Conservation (phyloP, 2,113 vertebrate genomes). For the Monarcha castaneiventris region DNA sequence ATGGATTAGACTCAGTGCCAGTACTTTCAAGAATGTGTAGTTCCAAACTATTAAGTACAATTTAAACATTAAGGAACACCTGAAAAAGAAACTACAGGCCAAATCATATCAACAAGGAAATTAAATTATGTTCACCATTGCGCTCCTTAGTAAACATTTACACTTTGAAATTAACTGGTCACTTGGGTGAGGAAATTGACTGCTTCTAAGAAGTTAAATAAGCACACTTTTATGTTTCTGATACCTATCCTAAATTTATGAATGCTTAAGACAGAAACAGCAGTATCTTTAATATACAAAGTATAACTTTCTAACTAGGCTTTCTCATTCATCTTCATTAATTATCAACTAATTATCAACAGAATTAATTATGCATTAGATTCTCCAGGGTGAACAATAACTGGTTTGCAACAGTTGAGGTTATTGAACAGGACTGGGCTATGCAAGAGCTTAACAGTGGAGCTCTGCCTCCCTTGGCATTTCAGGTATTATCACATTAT, state of each 20-base stretch:
- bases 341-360: slow-evolving; percentile 54
- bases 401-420: neutral
- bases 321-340: slow-evolving; percentile 48
- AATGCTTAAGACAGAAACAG: slow-evolving; percentile 8
- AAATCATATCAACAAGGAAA: neutral
- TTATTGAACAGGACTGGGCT: neutral
- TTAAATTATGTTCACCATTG: neutral
- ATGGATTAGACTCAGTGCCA: neutral
- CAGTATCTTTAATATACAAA: neutral
- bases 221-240: neutral
- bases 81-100: neutral
- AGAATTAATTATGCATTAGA: slow-evolving; percentile 59
- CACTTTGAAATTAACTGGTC: neutral
- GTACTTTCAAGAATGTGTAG: neutral
- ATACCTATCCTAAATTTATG: neutral
- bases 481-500: neutral
- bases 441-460: neutral
- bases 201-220: neutral
- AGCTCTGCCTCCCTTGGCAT: neutral
- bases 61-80: neutral
- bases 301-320: neutral
- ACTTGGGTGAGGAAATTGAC: neutral
- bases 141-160: neutral
- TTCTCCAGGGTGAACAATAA: slow-evolving; percentile 1
- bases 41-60: neutral